phyloP scores from a whole-genome alignment of 2,113 vertebrate species.

The Hippotragus niger region DNA sequence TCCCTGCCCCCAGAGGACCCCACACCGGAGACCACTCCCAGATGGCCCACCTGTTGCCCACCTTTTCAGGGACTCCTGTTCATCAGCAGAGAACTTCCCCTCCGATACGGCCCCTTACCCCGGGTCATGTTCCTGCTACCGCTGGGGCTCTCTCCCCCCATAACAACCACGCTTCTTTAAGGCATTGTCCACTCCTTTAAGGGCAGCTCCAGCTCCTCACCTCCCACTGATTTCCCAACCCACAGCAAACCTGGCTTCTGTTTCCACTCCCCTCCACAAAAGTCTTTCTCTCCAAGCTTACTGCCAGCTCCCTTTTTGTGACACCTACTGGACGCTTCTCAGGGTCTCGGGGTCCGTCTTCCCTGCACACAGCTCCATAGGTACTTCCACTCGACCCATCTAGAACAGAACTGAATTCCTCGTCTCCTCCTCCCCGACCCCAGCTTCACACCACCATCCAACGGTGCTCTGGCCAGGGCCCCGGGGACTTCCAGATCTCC shows the following conservation, averaged over 20 bases:
- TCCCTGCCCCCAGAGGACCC: not conserved
- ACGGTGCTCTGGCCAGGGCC: not conserved
- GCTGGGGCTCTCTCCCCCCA: not conserved
- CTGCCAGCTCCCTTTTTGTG: not conserved
- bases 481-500: not conserved
- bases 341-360: not conserved
- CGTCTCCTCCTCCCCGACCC: not conserved
- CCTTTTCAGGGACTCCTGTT: not conserved
- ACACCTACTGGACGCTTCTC: not conserved
- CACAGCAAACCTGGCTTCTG: slow-evolving; percentile 41
- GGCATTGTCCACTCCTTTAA: not conserved
- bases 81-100: not conserved
- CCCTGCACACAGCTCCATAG: not conserved
- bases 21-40: not conserved
- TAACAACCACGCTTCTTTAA: not conserved
- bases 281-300: not conserved
- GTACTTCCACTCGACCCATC: not conserved
- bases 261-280: not conserved
- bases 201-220: not conserved
- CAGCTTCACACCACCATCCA: not conserved
- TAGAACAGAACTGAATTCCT: not conserved
- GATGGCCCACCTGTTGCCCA: not conserved
- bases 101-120: not conserved
- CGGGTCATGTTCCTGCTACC: not conserved
- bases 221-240: slow-evolving; percentile 9